These are phyloP conservation scores for Hypselothyrea guttata DNA, from an alignment of 2,888 invertebrate genomes.

Conservation along the genomic window DNA sequence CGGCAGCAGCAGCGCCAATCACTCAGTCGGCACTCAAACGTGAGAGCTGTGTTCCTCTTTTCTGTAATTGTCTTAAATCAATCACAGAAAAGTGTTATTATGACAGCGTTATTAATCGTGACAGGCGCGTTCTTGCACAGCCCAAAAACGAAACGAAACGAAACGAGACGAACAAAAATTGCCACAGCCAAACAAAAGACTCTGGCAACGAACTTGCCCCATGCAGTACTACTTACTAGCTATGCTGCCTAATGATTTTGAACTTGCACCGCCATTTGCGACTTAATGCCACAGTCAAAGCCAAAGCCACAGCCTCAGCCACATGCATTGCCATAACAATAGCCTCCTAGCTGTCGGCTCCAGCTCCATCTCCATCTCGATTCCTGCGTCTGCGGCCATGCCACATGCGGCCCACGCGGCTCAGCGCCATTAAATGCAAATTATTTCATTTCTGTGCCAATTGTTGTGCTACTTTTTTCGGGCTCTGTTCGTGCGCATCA, in stretches of 20 bases:
- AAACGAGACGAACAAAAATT: conserved; percentile 14
- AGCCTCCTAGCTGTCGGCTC: neutral
- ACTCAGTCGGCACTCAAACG: conserved; percentile 69
- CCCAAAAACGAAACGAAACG: too few species aligned
- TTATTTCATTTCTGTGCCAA: conserved; percentile 77
- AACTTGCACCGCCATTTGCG: conserved; percentile 72
- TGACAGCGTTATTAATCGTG: conserved; percentile 77
- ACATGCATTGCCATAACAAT: conserved; percentile 3
- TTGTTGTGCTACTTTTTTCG: conserved; percentile 71
- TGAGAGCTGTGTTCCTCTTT: conserved; percentile 76
- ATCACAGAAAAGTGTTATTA: conserved; percentile 77
- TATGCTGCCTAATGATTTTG: conserved; percentile 64
- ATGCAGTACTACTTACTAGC: conserved; percentile 5
- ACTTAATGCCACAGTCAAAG: conserved; percentile 53
- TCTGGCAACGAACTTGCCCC: conserved; percentile 42
- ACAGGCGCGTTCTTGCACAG: conserved; percentile 65
- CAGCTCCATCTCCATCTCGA: conserved; percentile 4
- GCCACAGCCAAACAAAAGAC: conserved; percentile 43
- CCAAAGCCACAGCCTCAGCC: conserved; percentile 6
- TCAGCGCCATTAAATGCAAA: conserved; percentile 71
- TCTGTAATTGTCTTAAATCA: conserved; percentile 77
- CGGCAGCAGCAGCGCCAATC: conserved; percentile 76
- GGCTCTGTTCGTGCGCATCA: conserved; percentile 70
- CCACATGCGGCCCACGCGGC: conserved; percentile 65
- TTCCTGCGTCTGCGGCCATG: conserved; percentile 14